Evolutionary conservation across 2,797 vertebrate genomes (phyloP), one percentile per base, ranked within the genome.

Genomic region (Nyctalus aviator): DNA sequence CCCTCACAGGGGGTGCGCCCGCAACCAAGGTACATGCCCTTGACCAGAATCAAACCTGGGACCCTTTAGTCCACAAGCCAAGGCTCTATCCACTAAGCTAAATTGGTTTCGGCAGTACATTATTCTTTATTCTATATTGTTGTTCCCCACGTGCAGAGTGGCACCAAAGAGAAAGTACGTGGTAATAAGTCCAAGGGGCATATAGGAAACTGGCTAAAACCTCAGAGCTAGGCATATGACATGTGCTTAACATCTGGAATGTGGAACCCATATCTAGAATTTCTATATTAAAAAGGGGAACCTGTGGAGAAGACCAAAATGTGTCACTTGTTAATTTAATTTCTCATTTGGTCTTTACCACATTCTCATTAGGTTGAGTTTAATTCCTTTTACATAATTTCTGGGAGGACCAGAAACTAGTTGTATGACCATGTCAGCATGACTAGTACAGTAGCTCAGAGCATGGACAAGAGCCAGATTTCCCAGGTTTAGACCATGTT

Each of bases 231-330:
- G 12, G 30, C 27, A 57, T 44, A 41, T 30, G 62, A 90, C 44
- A 17, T 81, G 27, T 90, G 41, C 71, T 88, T 76, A 66, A n/a
- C 48, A 85, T 81, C 50, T 91, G 92, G 66, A 68, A 62, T 69
- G 2, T 46, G n/a, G 25, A 88, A 23, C 5, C 17, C 20, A 35
- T 8, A 91, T 77, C 69, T 76, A 25, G 20, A 72, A 53, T 91
- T 88, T 91, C 46, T 77, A 88, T 8, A 50, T 81, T 91, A 27
- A 68, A 72, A 44, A 94, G 27, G 8, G 46, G 5, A 72, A 2
- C 64, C 37, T 41, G 15, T 78, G 6, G 5, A 71, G 4, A 20
- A 81, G 37, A 84, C 20, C 64, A 66, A 73, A 91, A 76, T 59
- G 4, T 37, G 30, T 14, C 8, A 41, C 25, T 48, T 77, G 11